Evolutionary conservation across 2,888 invertebrate species (phyloP), one percentile per base, ranked within the genome.

Genomic region (Parasteatoda lunata): DNA sequence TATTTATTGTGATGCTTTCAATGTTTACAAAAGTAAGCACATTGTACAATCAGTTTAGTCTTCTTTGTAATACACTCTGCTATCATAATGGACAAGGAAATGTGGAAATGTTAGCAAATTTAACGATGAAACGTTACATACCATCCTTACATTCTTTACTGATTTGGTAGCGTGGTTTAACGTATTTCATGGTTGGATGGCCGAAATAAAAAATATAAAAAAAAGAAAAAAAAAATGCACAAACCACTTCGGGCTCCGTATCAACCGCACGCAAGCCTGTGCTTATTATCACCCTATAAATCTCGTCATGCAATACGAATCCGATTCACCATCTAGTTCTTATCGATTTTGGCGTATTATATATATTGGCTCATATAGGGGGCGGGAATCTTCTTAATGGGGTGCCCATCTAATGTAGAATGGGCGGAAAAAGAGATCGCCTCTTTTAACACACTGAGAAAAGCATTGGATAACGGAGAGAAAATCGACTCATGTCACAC

Each of bases 201-300:
- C 15, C 45, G 15, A n/a, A 64, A 65, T 11, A 15, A 11, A n/a
- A 13, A 47, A 45, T 11, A 13, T 11, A 13, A 54, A 77, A 69
- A 48, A 69, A 7, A 54, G 52, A 66, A 49, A 5, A 59, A 54
- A 66, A 54, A 73, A 30, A 68, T 68, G 51, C 15, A 51, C n/a
- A 13, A 59, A 47, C 48, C 49, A 6, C 71, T 69, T 54, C 54
- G 59, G 7, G 30, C 59, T 47, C 45, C 52, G 15, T n/a, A 52
- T 52, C 73, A 73, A 68, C 49, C 65, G 48, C 84, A 84, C 79
- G 79, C 79, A 30, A 84, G 51, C 30, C 30, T 48, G 30, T 8
- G 54, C 72, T 78, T 79, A 79, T 84, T 84, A 84, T 84, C 84
- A 84, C 84, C 79, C 76, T 65, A 64, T 84, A 84, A 84, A 84